phyloP scores from a whole-genome alignment of 64 coral and sea anemone genomes.

The Montipora cactus region DNA sequence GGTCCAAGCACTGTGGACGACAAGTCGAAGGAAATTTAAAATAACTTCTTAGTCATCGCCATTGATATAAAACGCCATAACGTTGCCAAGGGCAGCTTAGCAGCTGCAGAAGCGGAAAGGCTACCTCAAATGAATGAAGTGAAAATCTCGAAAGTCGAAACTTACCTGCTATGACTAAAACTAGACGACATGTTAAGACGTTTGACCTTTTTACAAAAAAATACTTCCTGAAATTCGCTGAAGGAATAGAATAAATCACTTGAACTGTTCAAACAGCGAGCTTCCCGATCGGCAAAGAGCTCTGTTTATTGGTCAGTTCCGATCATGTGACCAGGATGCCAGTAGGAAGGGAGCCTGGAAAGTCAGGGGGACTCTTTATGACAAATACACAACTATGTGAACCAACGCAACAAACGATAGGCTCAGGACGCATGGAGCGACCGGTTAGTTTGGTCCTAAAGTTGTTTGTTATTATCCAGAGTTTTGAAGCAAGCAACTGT shows the following conservation, averaged over 20 bases:
- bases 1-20: slow-evolving; percentile 65
- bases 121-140: not conserved
- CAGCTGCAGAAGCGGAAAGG: not conserved
- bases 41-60: slow-evolving; percentile 27
- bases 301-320: slow-evolving; percentile 52
- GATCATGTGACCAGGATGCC: slow-evolving; percentile 37
- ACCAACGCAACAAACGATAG: too few species aligned
- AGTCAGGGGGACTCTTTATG: too few species aligned
- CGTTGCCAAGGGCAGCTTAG: slow-evolving; percentile 28
- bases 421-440: too few species aligned
- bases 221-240: slow-evolving; percentile 17
- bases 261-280: slow-evolving; percentile 53
- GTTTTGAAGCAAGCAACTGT: too few species aligned
- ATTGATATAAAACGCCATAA: slow-evolving; percentile 44
- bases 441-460: too few species aligned
- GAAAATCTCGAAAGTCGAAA: not conserved
- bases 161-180: slow-evolving; percentile 71
- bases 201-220: not conserved
- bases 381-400: too few species aligned
- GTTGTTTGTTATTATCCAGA: too few species aligned
- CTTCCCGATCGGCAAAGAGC: not conserved
- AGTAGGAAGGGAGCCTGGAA: not conserved
- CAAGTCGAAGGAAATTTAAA: not conserved
- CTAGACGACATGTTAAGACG: slow-evolving; percentile 56
- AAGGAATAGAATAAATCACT: slow-evolving; percentile 7